Base-by-base conservation (phyloP, 2,888 invertebrate genomes). In the Cantharis lateralis region DNA sequence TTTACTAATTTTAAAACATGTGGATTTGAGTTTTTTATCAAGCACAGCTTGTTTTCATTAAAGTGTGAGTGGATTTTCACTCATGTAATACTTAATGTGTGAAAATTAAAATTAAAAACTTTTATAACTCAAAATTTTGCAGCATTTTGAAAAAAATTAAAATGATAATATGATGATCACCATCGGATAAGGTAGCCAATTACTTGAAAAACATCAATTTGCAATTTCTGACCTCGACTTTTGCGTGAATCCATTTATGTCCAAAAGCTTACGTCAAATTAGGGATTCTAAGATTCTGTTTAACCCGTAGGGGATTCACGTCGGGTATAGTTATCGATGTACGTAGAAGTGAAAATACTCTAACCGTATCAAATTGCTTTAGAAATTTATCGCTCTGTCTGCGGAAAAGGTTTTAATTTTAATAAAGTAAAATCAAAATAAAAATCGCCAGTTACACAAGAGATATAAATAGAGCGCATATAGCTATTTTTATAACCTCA, bases 131-230 rank as follows among this genome's bases (percentile, higher is more conserved):
- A 24, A 9, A 24, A 24, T 24, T 24, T 24, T 24, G 5, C 9
- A 9, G 9, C 24, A 18, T 1, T 18, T 18, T 18, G 2, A 18
- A 3, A 18, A 18, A 18, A 18, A 18, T 18, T 18, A 24, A 24
- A 24, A 1, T 24, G 24, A 7, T 24, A 7, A 24, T 1, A 9
- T 9, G 24, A 13, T 7, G 20, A 10, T 13, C 9, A 20, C 62
- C 69, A 68, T 69, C 62, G 28, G 69, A 63, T 63, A 69, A 74
- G 28, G 70, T 68, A 63, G 32, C 69, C 74, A 74, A 74, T 74
- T 74, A 74, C 74, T 69, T 62, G 18, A 69, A 69, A 63, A 62
- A 74, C 69, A 74, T 74, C 62, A 74, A 64, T 48, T 48, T 48
- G 7, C 48, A 48, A 48, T 48, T 62, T 66, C 48, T 66, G 72